Percentiles rank a stretch among this genome's conserved stretches.
Evolutionary conservation across 2,113 vertebrate species (phyloP).

Genomic region (Phoenicopterus ruber): DNA sequence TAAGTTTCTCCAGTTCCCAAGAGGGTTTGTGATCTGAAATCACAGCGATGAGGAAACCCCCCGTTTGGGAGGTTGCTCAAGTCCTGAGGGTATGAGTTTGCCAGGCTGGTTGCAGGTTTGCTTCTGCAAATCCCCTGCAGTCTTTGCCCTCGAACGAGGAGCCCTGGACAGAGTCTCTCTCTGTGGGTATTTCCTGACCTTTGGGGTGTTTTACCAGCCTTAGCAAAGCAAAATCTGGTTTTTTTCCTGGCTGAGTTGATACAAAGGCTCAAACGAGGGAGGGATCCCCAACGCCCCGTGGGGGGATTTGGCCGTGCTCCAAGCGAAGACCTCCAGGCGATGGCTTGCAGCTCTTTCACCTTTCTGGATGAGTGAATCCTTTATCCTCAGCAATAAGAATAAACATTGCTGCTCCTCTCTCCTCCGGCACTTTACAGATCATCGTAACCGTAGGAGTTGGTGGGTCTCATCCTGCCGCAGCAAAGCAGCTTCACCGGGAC

Average conservation of each 20-base stretch:
- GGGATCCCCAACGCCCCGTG: neutral
- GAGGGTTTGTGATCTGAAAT: neutral
- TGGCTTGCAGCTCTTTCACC: neutral
- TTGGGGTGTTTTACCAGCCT: neutral
- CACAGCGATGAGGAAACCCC: accelerated
- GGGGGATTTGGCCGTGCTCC: neutral
- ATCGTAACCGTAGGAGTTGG: neutral
- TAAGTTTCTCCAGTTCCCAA: neutral
- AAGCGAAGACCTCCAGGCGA: neutral
- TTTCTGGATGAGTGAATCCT: neutral
- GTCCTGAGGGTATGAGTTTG: neutral
- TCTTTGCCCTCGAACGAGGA: neutral
- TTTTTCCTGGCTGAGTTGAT: neutral
- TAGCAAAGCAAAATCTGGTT: neutral
- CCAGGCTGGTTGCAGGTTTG: accelerated
- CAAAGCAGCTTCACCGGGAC: neutral
- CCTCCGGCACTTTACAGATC: neutral
- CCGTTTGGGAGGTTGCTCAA: accelerated
- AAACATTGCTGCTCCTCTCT: neutral
- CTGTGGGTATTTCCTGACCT: neutral
- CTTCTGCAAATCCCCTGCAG: neutral
- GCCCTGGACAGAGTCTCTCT: neutral
- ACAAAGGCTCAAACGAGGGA: neutral
- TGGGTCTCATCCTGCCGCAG: neutral
- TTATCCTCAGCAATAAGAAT: neutral